phyloP scores from a whole-genome alignment of 2,797 vertebrate species.

The Typhlichthys subterraneus region DNA sequence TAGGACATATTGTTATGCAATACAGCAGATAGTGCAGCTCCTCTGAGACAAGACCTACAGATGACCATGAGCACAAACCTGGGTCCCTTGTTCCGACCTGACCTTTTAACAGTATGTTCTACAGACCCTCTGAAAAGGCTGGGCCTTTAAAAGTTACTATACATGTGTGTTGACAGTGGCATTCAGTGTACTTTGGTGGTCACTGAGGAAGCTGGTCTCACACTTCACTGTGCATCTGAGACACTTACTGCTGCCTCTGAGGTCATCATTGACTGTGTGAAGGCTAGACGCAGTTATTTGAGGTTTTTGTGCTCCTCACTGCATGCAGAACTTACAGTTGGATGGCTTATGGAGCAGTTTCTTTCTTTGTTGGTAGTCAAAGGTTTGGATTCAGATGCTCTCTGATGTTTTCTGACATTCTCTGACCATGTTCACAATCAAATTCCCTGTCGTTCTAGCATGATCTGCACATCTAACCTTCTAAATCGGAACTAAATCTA shows the following conservation, averaged over 20 bases:
- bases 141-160: slow-evolving; percentile 19
- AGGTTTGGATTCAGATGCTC: slow-evolving; percentile 12
- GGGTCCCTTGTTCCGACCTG: slow-evolving; percentile 20
- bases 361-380: slow-evolving; percentile 18
- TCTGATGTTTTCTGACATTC: too few species aligned
- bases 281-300: too few species aligned
- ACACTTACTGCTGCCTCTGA: slow-evolving; percentile 22
- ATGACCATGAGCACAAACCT: slow-evolving; percentile 36
- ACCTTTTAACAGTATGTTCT: slow-evolving; percentile 27
- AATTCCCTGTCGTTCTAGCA: too few species aligned
- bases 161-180: slow-evolving; percentile 39
- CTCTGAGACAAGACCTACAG: slow-evolving; percentile 24
- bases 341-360: slow-evolving; percentile 31
- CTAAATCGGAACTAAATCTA: neutral
- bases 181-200: slow-evolving; percentile 30
- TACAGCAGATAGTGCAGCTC: slow-evolving; percentile 29
- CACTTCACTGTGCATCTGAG: slow-evolving; percentile 31
- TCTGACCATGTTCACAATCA: too few species aligned
- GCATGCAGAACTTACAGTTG: slow-evolving; percentile 9
- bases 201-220: slow-evolving; percentile 37
- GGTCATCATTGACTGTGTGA: slow-evolving; percentile 23
- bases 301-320: slow-evolving; percentile 7
- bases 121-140: slow-evolving; percentile 25
- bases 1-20: slow-evolving; percentile 32
- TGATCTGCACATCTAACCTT: slow-evolving; percentile 3